Evolutionary conservation across 2,113 vertebrate species (phyloP).

Genomic region (Bubalus kerabau): DNA sequence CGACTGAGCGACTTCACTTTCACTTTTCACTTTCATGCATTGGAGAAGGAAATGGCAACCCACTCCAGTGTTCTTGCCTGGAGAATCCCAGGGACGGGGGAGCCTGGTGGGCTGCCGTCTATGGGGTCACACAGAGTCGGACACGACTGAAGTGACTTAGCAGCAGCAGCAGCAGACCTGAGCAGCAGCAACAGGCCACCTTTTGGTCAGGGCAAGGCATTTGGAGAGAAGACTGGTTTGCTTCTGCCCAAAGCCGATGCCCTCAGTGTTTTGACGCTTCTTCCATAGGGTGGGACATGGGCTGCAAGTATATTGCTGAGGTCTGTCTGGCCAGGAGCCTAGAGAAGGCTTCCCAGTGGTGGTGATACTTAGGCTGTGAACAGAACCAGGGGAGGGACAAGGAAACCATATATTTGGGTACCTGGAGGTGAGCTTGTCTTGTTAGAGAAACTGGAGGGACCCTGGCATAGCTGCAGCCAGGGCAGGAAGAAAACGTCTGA

Average conservation of each 20-base stretch:
- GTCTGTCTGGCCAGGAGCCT: not conserved
- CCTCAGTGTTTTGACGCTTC: fast-evolving
- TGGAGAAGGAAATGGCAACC: too few relatives aligned
- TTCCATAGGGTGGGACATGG: not conserved
- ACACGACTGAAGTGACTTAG: too few relatives aligned
- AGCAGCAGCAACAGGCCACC: not conserved
- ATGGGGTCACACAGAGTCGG: too few relatives aligned
- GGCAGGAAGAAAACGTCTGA: not conserved
- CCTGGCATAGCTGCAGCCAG: not conserved
- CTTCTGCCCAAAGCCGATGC: fast-evolving
- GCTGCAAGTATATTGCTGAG: fast-evolving
- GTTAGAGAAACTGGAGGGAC: not conserved
- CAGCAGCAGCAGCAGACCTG: too few relatives aligned
- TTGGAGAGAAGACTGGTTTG: not conserved
- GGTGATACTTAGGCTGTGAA: not conserved
- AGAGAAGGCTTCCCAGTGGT: not conserved
- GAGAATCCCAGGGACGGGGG: too few relatives aligned
- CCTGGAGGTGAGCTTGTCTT: not conserved
- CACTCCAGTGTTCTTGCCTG: too few relatives aligned
- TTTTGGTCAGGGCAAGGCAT: not conserved
- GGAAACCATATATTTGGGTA: not conserved
- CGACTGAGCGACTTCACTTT: too few relatives aligned
- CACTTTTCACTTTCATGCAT: too few relatives aligned
- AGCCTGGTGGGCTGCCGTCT: too few relatives aligned
- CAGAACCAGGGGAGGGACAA: not conserved